Conservation (phyloP, 1,140 invertebrate genomes). For the Zaprionus taronus region DNA sequence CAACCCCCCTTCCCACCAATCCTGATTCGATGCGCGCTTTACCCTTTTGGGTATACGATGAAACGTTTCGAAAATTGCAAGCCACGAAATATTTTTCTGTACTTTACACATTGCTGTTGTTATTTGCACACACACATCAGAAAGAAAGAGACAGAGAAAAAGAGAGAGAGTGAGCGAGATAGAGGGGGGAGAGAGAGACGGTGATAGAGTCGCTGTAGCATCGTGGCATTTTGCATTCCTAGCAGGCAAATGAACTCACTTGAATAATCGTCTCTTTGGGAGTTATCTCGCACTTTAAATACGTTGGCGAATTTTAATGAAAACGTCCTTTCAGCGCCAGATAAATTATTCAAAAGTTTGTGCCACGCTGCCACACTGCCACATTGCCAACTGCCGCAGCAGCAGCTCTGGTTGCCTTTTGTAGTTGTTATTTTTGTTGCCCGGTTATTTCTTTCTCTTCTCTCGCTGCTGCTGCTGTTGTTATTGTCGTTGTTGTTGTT, state of each 20-base stretch:
- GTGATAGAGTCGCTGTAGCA: slow-evolving; percentile 10
- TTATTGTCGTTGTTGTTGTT: slow-evolving; percentile 9
- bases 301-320: slow-evolving; percentile 82
- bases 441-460: slow-evolving; percentile 12
- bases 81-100: slow-evolving; percentile 34
- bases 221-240: slow-evolving; percentile 63
- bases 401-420: slow-evolving; percentile 34
- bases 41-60: slow-evolving; percentile 32
- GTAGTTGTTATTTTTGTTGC: slow-evolving; percentile 17
- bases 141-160: neutral
- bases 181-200: neutral
- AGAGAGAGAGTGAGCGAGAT: neutral
- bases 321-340: slow-evolving; percentile 80
- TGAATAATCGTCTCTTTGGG: slow-evolving; percentile 80
- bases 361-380: slow-evolving; percentile 34
- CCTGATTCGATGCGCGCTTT: neutral
- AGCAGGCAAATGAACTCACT: slow-evolving; percentile 79
- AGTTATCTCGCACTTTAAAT: slow-evolving; percentile 82
- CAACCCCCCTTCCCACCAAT: neutral
- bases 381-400: slow-evolving; percentile 39
- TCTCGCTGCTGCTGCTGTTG: neutral
- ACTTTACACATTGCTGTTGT: slow-evolving; percentile 32
- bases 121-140: slow-evolving; percentile 23
- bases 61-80: slow-evolving; percentile 36
- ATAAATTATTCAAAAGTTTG: slow-evolving; percentile 83